Evolutionary conservation across 2,113 vertebrate genomes (phyloP), one percentile per base, ranked within the genome.

Genomic region (Aptenodytes patagonicus): DNA sequence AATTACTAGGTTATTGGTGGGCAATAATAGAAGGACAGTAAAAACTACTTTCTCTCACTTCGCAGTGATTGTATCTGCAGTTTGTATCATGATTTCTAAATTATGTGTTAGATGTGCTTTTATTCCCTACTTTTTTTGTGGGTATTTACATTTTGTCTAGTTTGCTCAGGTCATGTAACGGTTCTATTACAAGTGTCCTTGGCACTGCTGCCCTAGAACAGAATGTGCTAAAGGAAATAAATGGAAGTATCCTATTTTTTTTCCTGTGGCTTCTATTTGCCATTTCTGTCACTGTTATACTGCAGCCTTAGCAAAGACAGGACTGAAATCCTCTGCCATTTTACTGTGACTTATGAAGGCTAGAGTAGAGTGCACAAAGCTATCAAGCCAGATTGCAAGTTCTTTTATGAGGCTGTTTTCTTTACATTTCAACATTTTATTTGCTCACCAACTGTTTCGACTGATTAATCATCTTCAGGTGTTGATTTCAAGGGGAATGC

Each of bases 361-460:
- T 84, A 22, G 83, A 92, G 78, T 26, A 69, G 46, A 87, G n/a
- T 54, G 29, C 64, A 60, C 52, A 81, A 52, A 93, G 19, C 64
- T 82, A 49, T 22, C 60, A 87, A 95, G 70, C 29, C 52, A 88
- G 77, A 93, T 87, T 92, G 68, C n/a, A 40, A 83, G 42, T 54
- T 89, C 80, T 76, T 94, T 95, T 79, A 44, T 68, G 69, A 22
- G 55, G 29, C 52, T 44, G 16, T 81, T 96, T 87, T 89, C 85
- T 89, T 87, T 68, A 54, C 54, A 69, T 76, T 92, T 87, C 79
- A 95, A 81, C n/a, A 16, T 91, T 96, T 77, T 90, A 77, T 72
- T 93, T 94, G 80, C 69, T 97, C 34, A 78, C 55, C 72, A 82
- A 34, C 34, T 55, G 34, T 86, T 97, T 81, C 44, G 31, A 70